phyloP scores from a whole-genome alignment of 2,113 vertebrate species.

The Sander vitreus region DNA sequence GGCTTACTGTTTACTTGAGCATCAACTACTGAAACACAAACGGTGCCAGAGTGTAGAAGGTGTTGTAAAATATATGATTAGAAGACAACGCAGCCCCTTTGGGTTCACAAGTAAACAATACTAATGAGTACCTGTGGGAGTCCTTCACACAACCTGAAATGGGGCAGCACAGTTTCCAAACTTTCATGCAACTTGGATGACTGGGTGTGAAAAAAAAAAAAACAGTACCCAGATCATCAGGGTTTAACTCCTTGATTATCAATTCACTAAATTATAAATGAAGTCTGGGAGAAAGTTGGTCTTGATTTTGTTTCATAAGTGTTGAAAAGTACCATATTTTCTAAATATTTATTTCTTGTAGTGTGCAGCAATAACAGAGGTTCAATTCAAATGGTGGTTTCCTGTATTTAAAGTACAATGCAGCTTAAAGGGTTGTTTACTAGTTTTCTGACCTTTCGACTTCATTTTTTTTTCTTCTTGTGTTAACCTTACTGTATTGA shows the following conservation, averaged over 20 bases:
- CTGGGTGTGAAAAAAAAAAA: conserved; percentile 20
- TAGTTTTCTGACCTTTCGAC: not conserved
- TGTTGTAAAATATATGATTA: conserved; percentile 71
- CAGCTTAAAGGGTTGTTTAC: not conserved
- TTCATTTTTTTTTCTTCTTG: not conserved
- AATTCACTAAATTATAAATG: conserved; percentile 36
- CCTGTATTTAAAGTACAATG: not conserved
- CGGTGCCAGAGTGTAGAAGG: conserved; percentile 36
- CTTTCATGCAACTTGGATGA: conserved; percentile 22
- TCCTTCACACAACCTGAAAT: conserved; percentile 67
- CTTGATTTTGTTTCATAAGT: not conserved
- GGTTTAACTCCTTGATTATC: conserved; percentile 30
- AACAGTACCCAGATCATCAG: conserved; percentile 6
- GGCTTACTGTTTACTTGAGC: conserved; percentile 3
- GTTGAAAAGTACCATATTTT: not conserved
- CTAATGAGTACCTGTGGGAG: conserved; percentile 78
- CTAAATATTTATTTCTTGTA: not conserved
- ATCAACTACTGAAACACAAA: conserved; percentile 9
- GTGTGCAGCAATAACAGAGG: not conserved
- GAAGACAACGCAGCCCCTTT: conserved; percentile 60
- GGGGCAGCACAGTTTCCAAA: conserved; percentile 59
- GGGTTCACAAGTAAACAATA: conserved; percentile 71
- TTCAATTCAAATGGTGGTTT: not conserved
- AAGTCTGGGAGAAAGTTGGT: conserved; percentile 12
- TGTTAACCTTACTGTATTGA: not conserved